Percentiles rank a stretch among this genome's conserved stretches.
These are phyloP conservation scores for Pangasius djambal DNA, from an alignment of 2,797 vertebrate genomes.

Conservation along the genomic window DNA sequence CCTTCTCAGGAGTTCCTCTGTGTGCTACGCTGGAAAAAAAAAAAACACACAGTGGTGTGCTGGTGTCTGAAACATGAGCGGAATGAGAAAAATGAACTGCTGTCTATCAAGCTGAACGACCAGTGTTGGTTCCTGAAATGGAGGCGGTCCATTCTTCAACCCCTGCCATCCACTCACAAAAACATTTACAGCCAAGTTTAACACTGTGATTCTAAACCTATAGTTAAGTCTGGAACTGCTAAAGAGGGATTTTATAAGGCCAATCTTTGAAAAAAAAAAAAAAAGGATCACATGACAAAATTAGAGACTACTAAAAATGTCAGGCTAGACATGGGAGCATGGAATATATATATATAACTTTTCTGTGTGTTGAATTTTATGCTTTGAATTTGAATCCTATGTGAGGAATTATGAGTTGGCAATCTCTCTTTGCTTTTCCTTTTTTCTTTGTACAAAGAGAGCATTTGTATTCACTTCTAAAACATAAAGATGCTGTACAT, in stretches of 20 bases:
- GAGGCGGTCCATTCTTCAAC: conserved; percentile 17
- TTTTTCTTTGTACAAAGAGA: neutral
- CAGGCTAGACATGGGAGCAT: conserved; percentile 17
- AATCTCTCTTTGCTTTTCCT: neutral
- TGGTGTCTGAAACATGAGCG: conserved; percentile 55
- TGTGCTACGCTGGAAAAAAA: conserved; percentile 34
- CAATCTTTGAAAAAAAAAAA: conserved; percentile 7
- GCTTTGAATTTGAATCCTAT: neutral
- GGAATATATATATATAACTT: conserved; percentile 15
- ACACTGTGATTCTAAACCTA: conserved; percentile 34
- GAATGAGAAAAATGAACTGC: conserved; percentile 63
- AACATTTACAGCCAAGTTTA: conserved; percentile 47
- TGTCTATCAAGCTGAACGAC: conserved; percentile 60
- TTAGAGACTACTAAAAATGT: conserved; percentile 43
- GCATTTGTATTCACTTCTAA: neutral
- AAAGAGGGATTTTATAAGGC: conserved; percentile 41
- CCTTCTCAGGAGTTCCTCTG: conserved; percentile 32
- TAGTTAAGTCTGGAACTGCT: conserved; percentile 36
- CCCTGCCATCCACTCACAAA: conserved; percentile 34
- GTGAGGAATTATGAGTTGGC: neutral
- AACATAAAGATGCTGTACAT: neutral
- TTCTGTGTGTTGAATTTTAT: neutral
- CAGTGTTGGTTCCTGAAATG: conserved; percentile 42
- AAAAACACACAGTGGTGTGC: conserved; percentile 45
- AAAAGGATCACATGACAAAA: conserved; percentile 24